These are phyloP conservation scores for Presbytis comata DNA, from an alignment of 2,797 vertebrate species.

Conservation along the genomic window DNA sequence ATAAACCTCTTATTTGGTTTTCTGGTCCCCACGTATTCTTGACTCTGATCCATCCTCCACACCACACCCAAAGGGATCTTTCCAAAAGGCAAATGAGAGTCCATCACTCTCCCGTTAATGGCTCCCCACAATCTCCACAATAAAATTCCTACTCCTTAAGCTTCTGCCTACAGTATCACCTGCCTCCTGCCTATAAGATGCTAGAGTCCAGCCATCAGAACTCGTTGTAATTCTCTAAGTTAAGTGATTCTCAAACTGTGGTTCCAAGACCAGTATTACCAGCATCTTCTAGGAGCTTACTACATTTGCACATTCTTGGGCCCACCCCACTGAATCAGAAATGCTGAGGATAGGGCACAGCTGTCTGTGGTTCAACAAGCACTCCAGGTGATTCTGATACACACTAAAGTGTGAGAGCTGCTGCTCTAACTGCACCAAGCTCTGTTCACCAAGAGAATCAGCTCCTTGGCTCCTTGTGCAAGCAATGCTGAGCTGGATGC, in stretches of 20 bases:
- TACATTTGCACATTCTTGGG: not conserved
- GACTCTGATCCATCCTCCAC: not conserved
- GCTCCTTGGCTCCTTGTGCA: not conserved
- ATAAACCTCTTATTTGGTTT: not conserved
- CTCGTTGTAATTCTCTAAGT: not conserved
- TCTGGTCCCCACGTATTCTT: not conserved
- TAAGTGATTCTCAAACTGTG: not conserved
- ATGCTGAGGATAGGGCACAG: not conserved
- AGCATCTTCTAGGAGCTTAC: not conserved
- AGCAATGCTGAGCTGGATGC: not conserved
- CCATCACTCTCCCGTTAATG: not conserved
- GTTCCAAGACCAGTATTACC: not conserved
- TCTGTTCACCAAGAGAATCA: not conserved
- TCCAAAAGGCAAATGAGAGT: not conserved
- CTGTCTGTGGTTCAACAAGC: not conserved
- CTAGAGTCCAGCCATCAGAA: not conserved
- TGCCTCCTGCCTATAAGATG: not conserved
- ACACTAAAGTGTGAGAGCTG: not conserved
- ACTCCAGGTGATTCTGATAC: not conserved
- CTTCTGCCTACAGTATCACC: not conserved
- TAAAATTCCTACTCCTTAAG: not conserved
- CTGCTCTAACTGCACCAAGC: not conserved
- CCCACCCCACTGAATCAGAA: not conserved
- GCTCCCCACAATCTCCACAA: not conserved
- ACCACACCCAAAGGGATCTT: not conserved